Percentiles rank a stretch among this genome's conserved stretches.
Conservation (phyloP, 2,113 vertebrate species). For the Isurus oxyrinchus region DNA sequence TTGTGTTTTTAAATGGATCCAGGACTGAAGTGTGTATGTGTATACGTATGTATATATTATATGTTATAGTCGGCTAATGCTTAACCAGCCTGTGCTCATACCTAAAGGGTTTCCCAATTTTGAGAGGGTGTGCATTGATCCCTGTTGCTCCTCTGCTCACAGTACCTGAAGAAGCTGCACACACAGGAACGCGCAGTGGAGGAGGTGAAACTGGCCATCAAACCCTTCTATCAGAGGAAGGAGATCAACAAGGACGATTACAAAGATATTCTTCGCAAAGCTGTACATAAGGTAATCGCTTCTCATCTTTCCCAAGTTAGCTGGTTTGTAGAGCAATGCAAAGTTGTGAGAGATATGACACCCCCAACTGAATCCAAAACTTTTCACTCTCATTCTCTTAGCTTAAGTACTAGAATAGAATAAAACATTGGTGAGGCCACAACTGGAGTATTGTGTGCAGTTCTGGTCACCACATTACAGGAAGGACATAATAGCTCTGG, state of each 20-base stretch:
- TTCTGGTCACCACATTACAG: too few relatives aligned
- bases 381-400: background rate
- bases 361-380: background rate
- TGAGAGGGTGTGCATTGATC: background rate
- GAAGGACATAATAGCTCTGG: too few relatives aligned
- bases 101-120: background rate
- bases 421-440: too few relatives aligned
- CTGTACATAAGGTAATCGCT: slow-evolving; percentile 77
- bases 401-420: background rate
- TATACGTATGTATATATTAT: background rate
- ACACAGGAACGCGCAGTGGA: slow-evolving; percentile 90
- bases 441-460: too few relatives aligned
- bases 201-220: slow-evolving; percentile 88
- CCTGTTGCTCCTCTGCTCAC: background rate
- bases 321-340: background rate
- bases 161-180: slow-evolving; percentile 90
- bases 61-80: background rate
- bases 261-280: slow-evolving; percentile 87
- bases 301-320: background rate
- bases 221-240: slow-evolving; percentile 88
- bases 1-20: too few relatives aligned
- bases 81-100: background rate
- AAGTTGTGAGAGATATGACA: background rate
- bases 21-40: too few relatives aligned
- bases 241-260: slow-evolving; percentile 93